Base-by-base conservation (phyloP, 1,140 invertebrate species). In the Drosophila sucinea region DNA sequence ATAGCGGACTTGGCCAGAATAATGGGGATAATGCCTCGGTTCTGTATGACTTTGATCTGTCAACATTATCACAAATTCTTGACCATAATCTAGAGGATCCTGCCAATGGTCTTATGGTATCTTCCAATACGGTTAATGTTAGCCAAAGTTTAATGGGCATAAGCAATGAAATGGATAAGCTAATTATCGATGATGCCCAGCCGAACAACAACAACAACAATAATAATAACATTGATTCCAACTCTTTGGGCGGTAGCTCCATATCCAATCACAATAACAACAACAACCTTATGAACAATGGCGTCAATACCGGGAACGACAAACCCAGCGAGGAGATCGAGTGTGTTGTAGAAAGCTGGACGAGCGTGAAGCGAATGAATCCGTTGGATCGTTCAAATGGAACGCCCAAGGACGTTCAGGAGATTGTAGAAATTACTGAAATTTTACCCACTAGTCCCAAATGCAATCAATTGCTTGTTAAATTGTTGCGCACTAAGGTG, bases 391-490 rank as follows among this genome's bases (percentile, higher is more conserved):
- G 77, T 1, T 80, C 77, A 1, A 75, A 70, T n/a, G 79, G 71
- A 5, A 62, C 56, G 1, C 35, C 70, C 4, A 69, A 67, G 35
- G 67, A 73, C 35, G 55, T 57, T 4, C 74, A 87, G 8, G 90
- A 91, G 54, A 77, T 91, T 8, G 73, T 91, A 0, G 90, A 91
- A 51, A 91, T 91, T n/a, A 73, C 74, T 4, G 90, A 91, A 54
- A 91, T 91, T 30, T 54, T 91, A 38, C 81, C 90, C 5, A 90
- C 85, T 7, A 91, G 83, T 60, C 77, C 81, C 1, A 87, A 90
- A 58, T 91, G 90, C 55, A 91, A 90, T 66, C 87, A 91, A 51
- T 57, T 91, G 32, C 60, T 91, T 29, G 91, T 91, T 1, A 91
- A 91, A 47, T 55, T 91, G 47, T 55, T 87, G 54, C 89, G 83